These are phyloP conservation scores for Esox masquinongy DNA, from an alignment of 2,797 vertebrate species.

Conservation along the genomic window DNA sequence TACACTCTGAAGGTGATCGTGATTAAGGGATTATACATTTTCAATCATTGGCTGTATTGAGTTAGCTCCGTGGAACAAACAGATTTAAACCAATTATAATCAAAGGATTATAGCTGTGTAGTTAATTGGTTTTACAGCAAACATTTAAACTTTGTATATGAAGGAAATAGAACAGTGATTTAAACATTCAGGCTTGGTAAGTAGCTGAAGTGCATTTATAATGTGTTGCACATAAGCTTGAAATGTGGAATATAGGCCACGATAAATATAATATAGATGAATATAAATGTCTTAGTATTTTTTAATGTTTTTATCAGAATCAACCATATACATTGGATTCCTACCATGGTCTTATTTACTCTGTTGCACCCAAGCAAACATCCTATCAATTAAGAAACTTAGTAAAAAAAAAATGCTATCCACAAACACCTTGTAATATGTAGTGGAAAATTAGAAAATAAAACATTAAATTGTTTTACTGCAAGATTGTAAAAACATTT, in stretches of 20 bases:
- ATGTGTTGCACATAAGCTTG: too few relatives aligned
- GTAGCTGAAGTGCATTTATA: neutral
- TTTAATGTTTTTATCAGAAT: neutral
- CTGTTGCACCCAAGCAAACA: too few relatives aligned
- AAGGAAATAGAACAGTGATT: neutral
- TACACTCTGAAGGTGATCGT: neutral
- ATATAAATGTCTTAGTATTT: neutral
- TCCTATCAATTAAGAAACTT: too few relatives aligned
- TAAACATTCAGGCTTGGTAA: neutral
- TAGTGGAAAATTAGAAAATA: too few relatives aligned
- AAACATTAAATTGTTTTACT: too few relatives aligned
- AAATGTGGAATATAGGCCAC: too few relatives aligned
- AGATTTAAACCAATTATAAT: neutral
- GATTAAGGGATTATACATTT: neutral
- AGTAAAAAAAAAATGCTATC: too few relatives aligned
- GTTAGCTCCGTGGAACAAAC: neutral
- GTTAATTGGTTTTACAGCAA: neutral
- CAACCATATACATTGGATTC: neutral
- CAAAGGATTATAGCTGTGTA: slow-evolving; percentile 8
- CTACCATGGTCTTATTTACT: neutral
- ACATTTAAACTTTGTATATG: neutral
- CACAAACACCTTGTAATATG: too few relatives aligned
- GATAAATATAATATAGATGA: too few relatives aligned
- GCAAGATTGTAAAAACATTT: too few relatives aligned
- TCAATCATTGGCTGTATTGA: neutral